phyloP scores from a whole-genome alignment of 2,797 vertebrate species.

The Lithobates pipiens region DNA sequence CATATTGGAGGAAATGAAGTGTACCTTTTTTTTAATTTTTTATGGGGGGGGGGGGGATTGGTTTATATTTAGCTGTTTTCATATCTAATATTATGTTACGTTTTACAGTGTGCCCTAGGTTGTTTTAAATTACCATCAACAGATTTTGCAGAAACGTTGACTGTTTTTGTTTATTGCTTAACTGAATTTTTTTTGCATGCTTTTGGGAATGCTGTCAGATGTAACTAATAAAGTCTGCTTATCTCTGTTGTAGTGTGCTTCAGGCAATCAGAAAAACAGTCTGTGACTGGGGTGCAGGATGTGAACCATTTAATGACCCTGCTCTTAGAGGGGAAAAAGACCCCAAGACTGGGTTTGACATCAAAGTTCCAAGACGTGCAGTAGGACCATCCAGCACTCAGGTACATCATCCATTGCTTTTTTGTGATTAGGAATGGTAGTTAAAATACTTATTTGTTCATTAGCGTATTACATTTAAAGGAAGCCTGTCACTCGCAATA shows the following conservation, averaged over 20 bases:
- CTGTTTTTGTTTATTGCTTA: no score
- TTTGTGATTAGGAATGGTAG: not conserved
- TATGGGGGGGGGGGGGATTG: no score
- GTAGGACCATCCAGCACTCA: conserved; percentile 90
- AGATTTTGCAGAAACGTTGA: no score
- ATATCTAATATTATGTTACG: no score
- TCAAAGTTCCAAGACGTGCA: conserved; percentile 87
- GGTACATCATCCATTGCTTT: conserved; percentile 70
- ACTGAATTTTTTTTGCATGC: no score
- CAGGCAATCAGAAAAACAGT: conserved; percentile 89
- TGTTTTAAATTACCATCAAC: no score
- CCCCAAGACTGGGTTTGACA: conserved; percentile 89
- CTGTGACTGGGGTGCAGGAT: conserved; percentile 87
- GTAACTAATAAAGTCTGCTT: not conserved
- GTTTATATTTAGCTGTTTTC: no score
- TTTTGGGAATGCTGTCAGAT: not conserved
- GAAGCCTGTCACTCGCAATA: not conserved
- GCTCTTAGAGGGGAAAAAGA: conserved; percentile 87
- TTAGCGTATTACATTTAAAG: not conserved
- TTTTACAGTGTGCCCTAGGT: no score
- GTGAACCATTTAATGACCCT: conserved; percentile 86
- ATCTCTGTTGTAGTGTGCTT: conserved; percentile 76
- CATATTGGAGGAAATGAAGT: no score
- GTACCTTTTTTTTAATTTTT: no score
- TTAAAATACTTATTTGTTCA: not conserved